phyloP scores from a whole-genome alignment of 2,888 invertebrate species.

The Drosophila testacea region DNA sequence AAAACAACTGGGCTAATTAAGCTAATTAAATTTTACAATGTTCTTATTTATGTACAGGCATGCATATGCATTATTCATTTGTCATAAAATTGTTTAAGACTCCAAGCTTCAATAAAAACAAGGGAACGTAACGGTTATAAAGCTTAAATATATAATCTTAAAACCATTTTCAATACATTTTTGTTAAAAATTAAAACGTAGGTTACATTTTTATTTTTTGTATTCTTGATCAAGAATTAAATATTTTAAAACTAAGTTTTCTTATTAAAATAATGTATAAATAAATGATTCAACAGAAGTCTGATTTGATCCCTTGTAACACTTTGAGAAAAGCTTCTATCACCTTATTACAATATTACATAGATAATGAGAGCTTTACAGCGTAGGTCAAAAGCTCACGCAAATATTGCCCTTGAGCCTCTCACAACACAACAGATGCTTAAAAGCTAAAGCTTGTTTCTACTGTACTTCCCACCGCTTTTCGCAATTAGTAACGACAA shows the following conservation, averaged over 20 bases:
- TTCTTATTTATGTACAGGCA: conserved; percentile 14
- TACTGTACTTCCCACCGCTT: conserved; percentile 8
- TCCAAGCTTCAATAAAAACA: conserved; percentile 1
- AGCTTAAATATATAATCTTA: too few species aligned
- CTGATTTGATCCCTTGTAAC: too few species aligned
- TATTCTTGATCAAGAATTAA: too few species aligned
- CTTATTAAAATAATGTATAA: too few species aligned
- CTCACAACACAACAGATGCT: background rate
- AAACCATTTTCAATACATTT: too few species aligned
- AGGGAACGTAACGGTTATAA: too few species aligned
- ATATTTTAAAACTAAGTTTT: too few species aligned
- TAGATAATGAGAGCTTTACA: conserved; percentile 2
- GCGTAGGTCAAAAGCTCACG: conserved; percentile 9
- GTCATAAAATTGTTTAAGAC: conserved; percentile 1
- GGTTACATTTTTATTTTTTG: too few species aligned
- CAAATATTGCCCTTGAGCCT: background rate
- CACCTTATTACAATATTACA: too few species aligned
- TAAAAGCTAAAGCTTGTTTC: conserved; percentile 10
- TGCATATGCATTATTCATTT: conserved; percentile 25
- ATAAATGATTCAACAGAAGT: too few species aligned
- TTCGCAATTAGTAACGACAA: conserved; percentile 20
- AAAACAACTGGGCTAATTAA: conserved; percentile 36
- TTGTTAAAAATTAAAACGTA: too few species aligned
- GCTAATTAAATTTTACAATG: conserved; percentile 48
- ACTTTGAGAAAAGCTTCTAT: too few species aligned